Base-by-base conservation (phyloP, 2,113 vertebrate genomes). In the Spea multiplicata region DNA sequence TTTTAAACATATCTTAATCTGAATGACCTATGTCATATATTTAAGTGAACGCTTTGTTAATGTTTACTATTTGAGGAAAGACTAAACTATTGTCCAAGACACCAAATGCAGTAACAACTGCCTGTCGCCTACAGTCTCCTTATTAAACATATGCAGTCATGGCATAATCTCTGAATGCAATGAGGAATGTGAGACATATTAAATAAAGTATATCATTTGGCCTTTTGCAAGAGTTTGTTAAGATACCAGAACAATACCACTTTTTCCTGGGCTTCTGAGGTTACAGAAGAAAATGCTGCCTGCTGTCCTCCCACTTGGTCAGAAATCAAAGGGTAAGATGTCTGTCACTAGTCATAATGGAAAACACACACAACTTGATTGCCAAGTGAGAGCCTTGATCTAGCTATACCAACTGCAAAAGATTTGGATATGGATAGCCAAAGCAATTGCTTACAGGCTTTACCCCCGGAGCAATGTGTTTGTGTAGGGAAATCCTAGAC, bases 391-490 rank as follows among this genome's bases (percentile, higher is more conserved):
- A 47, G 50, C 70, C 70, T 79, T 66, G 61, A 79, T 79, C 53
- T 57, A 46, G 44, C 62, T 57, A 55, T 45, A 47, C 50, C 45
- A 49, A 17, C 76, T 53, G 48, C 44, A 66, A 47, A 66, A 48
- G 48, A 73, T 66, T 46, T 79, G 16, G 48, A 9, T 66, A 55
- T 53, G 76, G 67, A 78, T 79, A 73, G 55, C 73, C 70, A 79
- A 79, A 73, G 47, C 69, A 79, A 79, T 73, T 55, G 70, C 70
- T 79, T 5, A 6, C 70, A 78, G 68, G 68, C 59, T 45, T 52
- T 64, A 50, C 69, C n/a, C 46, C 44, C 45, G 50, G 8, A 52
- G 57, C 76, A 53, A n/a, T 49, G 61, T 62, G 66, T 57, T 14
- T 71, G 49, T 57, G 50, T 69, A 79, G 66, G 73, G 61, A 57